Evolutionary conservation across 92 coral and sea anemone genomes (phyloP), one percentile per base, ranked within the genome.

Genomic region (Metridium senile): DNA sequence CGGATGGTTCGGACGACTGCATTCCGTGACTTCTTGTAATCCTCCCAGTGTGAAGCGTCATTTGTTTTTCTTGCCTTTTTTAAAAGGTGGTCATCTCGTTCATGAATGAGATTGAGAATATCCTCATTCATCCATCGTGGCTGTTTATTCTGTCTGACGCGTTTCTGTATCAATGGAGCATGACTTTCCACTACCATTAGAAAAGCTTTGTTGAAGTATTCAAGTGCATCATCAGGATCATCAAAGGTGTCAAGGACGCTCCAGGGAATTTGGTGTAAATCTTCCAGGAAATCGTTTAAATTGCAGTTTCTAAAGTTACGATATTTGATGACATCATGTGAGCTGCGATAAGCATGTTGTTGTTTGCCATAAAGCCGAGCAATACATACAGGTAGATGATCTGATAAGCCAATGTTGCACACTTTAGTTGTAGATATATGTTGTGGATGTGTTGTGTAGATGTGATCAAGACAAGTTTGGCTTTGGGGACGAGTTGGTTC

Each of bases 361-460:
- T n/a, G 11, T n/a, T 58, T 58, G 4, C 7, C 27, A 58, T 58
- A 58, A 7, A 4, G 8, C 7, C 63, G 63, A 7, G 6, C 10
- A n/a, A 58, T 21, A 25, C 8, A 58, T 4, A 58, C 63, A 58
- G 63, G 63, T 19, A 58, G 63, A 62, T 62, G 68, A 17, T 62
- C 68, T 3, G 68, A 27, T 2, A 62, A 31, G 33, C 68, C 68
- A 62, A 62, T 62, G 33, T 21, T 31, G 17, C 29, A 17, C 31
- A 62, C 33, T 62, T 62, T 62, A 11, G 26, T 31, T 13, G n/a
- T 11, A 62, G 68, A 22, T 20, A 62, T 62, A 62, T 20, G 2
- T 26, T 62, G 19, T 13, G 68, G 68, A 62, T 62, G n/a, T 25
- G 68, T 62, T 62, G 68, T 62, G 17, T 62, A 62, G 30, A 62